Evolutionary conservation across 2,797 vertebrate species (phyloP).

Genomic region (Thaleichthys pacificus): DNA sequence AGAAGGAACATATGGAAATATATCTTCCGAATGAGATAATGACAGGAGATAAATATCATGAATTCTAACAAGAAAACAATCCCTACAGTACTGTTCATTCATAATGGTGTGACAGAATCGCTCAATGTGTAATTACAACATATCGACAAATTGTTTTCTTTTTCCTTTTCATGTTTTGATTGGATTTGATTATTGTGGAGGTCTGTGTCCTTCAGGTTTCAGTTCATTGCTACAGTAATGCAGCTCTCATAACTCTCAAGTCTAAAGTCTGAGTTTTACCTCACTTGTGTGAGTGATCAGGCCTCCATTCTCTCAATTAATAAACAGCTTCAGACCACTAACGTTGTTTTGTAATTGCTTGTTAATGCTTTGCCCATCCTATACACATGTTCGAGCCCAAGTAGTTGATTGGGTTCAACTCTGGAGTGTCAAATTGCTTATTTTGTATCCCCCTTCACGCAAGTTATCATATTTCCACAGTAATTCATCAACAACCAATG

Average conservation of each 20-base stretch:
- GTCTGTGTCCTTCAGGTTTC: no score
- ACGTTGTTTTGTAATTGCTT: constrained; percentile 21
- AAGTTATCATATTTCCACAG: constrained; percentile 52
- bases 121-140: not conserved
- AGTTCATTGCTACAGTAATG: not conserved
- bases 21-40: no score
- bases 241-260: not conserved
- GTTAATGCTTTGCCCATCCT: constrained; percentile 28
- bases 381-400: constrained; percentile 37
- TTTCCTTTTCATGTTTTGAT: no score
- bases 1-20: not conserved
- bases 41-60: not conserved
- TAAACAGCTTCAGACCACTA: constrained; percentile 2
- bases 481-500: constrained; percentile 55
- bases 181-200: no score
- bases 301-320: constrained; percentile 12
- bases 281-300: not conserved
- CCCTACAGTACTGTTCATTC: no score
- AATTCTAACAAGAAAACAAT: not conserved
- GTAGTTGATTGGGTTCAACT: constrained; percentile 63
- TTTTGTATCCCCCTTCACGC: constrained; percentile 49
- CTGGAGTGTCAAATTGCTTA: constrained; percentile 51
- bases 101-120: not conserved
- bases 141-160: no score
- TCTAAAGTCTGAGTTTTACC: not conserved